phyloP scores from a whole-genome alignment of 2,888 invertebrate species.

The Alloplasta piceator region DNA sequence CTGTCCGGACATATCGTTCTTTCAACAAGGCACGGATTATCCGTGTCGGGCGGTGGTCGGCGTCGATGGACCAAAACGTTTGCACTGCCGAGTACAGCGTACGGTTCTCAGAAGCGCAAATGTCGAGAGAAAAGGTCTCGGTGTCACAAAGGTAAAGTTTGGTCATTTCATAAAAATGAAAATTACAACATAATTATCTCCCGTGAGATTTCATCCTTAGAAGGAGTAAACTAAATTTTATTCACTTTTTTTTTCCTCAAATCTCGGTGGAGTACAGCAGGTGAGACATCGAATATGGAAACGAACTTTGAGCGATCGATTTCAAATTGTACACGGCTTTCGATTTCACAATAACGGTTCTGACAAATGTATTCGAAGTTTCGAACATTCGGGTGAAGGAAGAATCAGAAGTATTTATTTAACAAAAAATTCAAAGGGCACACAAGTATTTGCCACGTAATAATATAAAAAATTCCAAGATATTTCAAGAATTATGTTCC shows the following conservation, averaged over 20 bases:
- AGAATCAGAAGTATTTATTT: not conserved
- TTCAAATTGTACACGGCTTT: too few species aligned
- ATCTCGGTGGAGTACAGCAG: conserved; percentile 76
- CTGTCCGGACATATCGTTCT: conserved; percentile 98
- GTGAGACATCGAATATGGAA: conserved; percentile 68
- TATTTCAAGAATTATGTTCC: too few species aligned
- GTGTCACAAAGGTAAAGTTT: conserved; percentile 91
- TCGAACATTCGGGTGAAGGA: too few species aligned
- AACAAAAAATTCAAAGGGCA: conserved; percentile 1
- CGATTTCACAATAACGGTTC: too few species aligned
- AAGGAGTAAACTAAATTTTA: conserved; percentile 35
- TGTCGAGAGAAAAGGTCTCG: conserved; percentile 94
- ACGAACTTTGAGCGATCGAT: too few species aligned
- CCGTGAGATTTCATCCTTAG: not conserved
- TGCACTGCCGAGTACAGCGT: conserved; percentile 95
- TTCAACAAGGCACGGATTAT: conserved; percentile 96
- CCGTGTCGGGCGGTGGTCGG: conserved; percentile 93
- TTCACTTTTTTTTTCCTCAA: conserved; percentile 25
- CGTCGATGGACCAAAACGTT: conserved; percentile 91
- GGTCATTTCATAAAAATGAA: too few species aligned
- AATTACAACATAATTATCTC: conserved; percentile 2
- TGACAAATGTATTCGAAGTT: too few species aligned
- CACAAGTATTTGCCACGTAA: conserved; percentile 17
- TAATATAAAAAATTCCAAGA: too few species aligned
- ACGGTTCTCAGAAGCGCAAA: conserved; percentile 94